Conservation (phyloP, 2,888 invertebrate genomes). For the Melikaiella ostensackeni region DNA sequence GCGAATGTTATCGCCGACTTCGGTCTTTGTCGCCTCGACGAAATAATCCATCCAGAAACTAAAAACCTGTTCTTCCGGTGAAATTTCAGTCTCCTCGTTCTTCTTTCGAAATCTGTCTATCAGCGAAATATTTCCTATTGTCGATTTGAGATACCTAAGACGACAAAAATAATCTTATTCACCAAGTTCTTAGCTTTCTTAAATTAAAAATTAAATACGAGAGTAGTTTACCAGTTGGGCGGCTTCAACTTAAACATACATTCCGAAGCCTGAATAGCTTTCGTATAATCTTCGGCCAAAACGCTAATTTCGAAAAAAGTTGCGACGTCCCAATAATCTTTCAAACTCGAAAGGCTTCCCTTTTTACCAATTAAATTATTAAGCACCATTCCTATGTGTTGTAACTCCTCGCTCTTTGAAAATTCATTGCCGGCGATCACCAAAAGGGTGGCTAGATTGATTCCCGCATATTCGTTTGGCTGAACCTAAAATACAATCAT, state of each 20-base stretch:
- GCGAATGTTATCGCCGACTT: slow-evolving; percentile 88
- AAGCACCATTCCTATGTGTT: slow-evolving; percentile 95
- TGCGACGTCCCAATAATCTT: slow-evolving; percentile 99
- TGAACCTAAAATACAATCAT: slow-evolving; percentile 81
- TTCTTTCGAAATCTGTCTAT: slow-evolving; percentile 94
- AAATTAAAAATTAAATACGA: slow-evolving; percentile 11
- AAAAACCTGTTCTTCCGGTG: slow-evolving; percentile 93
- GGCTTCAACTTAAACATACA: slow-evolving; percentile 95
- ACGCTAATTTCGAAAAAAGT: slow-evolving; percentile 99
- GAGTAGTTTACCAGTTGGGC: slow-evolving; percentile 84
- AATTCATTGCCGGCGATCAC: slow-evolving; percentile 98
- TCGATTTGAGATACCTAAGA: slow-evolving; percentile 92
- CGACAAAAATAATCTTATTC: neutral
- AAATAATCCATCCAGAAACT: slow-evolving; percentile 99
- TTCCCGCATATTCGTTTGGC: slow-evolving; percentile 99
- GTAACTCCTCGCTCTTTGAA: slow-evolving; percentile 92
- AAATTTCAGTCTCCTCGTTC: slow-evolving; percentile 84
- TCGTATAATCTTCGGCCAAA: slow-evolving; percentile 96
- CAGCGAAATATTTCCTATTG: slow-evolving; percentile 96
- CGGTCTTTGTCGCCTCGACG: slow-evolving; percentile 91
- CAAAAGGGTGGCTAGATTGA: slow-evolving; percentile 97
- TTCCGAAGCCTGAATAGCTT: slow-evolving; percentile 97
- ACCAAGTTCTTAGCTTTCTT: neutral
- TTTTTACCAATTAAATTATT: slow-evolving; percentile 99
- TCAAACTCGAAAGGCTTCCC: slow-evolving; percentile 93